These are phyloP conservation scores for Bombus impatiens DNA, from an alignment of 1,140 invertebrate genomes.

Conservation along the genomic window DNA sequence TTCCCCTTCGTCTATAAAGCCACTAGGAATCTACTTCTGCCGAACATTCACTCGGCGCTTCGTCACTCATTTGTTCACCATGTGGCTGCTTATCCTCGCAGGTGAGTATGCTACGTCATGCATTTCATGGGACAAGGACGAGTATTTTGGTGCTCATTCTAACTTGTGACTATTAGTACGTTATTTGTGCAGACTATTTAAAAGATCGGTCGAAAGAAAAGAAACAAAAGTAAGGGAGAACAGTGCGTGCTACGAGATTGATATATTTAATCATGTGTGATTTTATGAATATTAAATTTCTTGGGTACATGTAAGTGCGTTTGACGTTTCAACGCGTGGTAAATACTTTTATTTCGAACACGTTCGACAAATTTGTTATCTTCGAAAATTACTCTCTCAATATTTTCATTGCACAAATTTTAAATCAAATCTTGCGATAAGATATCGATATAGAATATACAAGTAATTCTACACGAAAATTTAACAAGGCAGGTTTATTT, in stretches of 20 bases:
- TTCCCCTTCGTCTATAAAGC: conserved; percentile 81
- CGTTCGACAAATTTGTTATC: no score
- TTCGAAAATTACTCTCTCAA: no score
- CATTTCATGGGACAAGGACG: conserved; percentile 35
- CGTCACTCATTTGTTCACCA: conserved; percentile 78
- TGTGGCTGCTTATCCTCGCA: conserved; percentile 80
- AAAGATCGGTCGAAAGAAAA: neutral
- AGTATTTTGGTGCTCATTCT: neutral
- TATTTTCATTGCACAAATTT: neutral
- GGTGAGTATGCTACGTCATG: conserved; percentile 73
- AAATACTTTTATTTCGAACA: neutral
- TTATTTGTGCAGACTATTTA: conserved; percentile 17
- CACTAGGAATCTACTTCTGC: conserved; percentile 74
- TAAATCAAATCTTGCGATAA: neutral
- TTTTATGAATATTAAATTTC: neutral
- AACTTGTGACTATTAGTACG: neutral
- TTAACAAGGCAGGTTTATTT: neutral
- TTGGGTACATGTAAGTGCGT: neutral
- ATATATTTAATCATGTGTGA: conserved; percentile 19
- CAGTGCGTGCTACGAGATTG: conserved; percentile 29
- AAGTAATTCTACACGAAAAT: neutral
- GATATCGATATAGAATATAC: neutral
- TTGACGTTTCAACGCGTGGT: neutral
- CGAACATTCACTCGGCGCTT: conserved; percentile 78
- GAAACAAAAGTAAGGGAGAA: neutral